These are phyloP conservation scores for Mythimna loreyi DNA, from an alignment of 2,888 invertebrate species.

Conservation along the genomic window DNA sequence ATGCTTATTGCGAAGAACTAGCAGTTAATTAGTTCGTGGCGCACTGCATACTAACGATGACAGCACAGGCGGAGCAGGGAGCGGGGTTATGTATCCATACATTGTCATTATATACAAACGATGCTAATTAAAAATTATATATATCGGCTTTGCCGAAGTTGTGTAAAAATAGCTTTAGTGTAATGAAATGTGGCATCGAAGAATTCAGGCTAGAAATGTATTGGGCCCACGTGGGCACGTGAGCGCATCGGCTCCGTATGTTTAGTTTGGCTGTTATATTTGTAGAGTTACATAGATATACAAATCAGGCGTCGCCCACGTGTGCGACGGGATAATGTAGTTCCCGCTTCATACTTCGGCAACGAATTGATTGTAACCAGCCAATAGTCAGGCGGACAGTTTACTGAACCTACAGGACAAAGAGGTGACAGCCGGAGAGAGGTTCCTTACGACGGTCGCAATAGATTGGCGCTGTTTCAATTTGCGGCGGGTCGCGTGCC, in stretches of 20 bases:
- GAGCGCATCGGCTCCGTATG: too few species aligned
- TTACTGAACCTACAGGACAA: too few species aligned
- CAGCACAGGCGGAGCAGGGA: background rate
- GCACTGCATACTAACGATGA: constrained; percentile 12
- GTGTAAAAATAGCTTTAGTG: background rate
- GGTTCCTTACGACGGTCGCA: constrained; percentile 8
- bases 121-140: background rate
- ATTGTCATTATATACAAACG: constrained; percentile 3
- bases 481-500: constrained; percentile 1
- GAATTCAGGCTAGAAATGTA: background rate
- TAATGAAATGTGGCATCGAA: background rate
- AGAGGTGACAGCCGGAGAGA: background rate
- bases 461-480: constrained; percentile 24
- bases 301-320: too few species aligned
- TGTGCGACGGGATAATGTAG: too few species aligned
- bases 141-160: too few species aligned
- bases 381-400: background rate
- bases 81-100: background rate
- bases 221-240: too few species aligned
- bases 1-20: constrained; percentile 19
- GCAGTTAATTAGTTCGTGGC: constrained; percentile 14
- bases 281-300: too few species aligned
- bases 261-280: too few species aligned
- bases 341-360: too few species aligned
- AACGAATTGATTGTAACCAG: background rate